These are phyloP conservation scores for Palythoa heliodiscus DNA, from an alignment of 92 coral and sea anemone species.

Conservation along the genomic window DNA sequence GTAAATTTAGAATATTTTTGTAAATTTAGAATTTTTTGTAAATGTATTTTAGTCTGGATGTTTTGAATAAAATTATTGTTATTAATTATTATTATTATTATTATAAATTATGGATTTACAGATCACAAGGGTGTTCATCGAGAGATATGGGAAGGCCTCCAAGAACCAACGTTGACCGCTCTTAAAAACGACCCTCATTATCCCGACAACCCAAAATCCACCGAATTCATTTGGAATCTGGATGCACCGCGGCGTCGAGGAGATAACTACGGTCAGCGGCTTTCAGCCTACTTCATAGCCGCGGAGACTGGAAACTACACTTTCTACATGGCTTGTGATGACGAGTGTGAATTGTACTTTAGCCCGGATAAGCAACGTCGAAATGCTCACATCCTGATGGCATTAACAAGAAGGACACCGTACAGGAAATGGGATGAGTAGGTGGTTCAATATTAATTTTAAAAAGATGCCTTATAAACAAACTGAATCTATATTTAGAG, in stretches of 20 bases:
- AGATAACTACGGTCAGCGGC: slow-evolving; percentile 50
- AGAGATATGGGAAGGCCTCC: slow-evolving; percentile 49
- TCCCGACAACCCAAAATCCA: slow-evolving; percentile 39
- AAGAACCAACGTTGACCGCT: background rate
- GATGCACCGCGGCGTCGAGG: slow-evolving; percentile 57
- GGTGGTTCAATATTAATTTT: background rate
- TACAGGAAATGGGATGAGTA: slow-evolving; percentile 65
- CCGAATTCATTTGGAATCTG: slow-evolving; percentile 50
- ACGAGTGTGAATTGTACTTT: slow-evolving; percentile 54
- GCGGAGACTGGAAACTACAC: slow-evolving; percentile 66
- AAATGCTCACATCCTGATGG: slow-evolving; percentile 27
- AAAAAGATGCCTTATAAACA: too few relatives aligned
- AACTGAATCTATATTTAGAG: too few relatives aligned
- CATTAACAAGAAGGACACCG: slow-evolving; percentile 31
- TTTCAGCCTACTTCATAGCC: slow-evolving; percentile 57
- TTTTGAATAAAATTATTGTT: too few relatives aligned
- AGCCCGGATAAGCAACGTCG: slow-evolving; percentile 46
- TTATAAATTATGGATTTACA: background rate
- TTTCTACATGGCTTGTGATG: slow-evolving; percentile 65
- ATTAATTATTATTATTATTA: too few relatives aligned
- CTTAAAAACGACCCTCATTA: slow-evolving; percentile 47
- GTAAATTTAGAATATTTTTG: too few relatives aligned
- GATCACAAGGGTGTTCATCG: slow-evolving; percentile 62
- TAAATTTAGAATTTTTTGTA: too few relatives aligned
- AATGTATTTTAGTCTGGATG: too few relatives aligned